A percentile compares a stretch with the other conserved stretches of the same genome.
Evolutionary conservation across 1,140 invertebrate species (phyloP).

Genomic region (Odontomachus brunneus): DNA sequence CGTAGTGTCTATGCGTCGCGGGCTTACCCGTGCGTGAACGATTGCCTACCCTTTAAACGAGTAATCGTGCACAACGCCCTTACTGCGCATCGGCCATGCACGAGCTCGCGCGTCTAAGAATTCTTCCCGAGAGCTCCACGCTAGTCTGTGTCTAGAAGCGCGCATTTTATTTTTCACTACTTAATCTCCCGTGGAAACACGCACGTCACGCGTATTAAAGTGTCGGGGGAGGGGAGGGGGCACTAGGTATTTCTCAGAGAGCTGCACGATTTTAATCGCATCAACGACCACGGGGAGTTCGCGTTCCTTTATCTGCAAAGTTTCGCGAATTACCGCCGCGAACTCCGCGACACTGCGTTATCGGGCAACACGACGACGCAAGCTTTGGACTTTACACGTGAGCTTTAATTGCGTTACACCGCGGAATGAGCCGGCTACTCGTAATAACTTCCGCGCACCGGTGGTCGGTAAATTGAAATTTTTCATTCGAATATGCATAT

Average conservation of each 20-base stretch:
- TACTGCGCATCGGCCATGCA: slow-evolving; percentile 45
- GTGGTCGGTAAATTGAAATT: neutral
- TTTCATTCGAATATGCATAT: slow-evolving; percentile 29
- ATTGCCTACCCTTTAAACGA: slow-evolving; percentile 54
- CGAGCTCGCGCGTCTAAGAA: slow-evolving; percentile 40
- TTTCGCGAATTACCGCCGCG: no score
- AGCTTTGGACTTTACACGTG: neutral
- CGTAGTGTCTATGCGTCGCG: slow-evolving; percentile 8
- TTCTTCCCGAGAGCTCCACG: slow-evolving; percentile 4
- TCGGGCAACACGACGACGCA: neutral
- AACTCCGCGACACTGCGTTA: no score
- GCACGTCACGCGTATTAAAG: no score
- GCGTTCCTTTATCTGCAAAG: no score
- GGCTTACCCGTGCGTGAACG: slow-evolving; percentile 46
- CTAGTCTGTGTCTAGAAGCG: slow-evolving; percentile 38
- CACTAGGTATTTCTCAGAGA: no score
- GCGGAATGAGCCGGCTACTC: neutral
- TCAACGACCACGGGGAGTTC: no score
- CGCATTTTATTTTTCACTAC: slow-evolving; percentile 22
- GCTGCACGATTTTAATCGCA: no score
- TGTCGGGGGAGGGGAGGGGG: no score
- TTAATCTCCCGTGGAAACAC: slow-evolving; percentile 1
- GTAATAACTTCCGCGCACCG: neutral
- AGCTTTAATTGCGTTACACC: slow-evolving; percentile 17
- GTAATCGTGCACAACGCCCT: slow-evolving; percentile 51